Evolutionary conservation across 2,888 invertebrate species (phyloP).

Genomic region (Portevinia maculata): DNA sequence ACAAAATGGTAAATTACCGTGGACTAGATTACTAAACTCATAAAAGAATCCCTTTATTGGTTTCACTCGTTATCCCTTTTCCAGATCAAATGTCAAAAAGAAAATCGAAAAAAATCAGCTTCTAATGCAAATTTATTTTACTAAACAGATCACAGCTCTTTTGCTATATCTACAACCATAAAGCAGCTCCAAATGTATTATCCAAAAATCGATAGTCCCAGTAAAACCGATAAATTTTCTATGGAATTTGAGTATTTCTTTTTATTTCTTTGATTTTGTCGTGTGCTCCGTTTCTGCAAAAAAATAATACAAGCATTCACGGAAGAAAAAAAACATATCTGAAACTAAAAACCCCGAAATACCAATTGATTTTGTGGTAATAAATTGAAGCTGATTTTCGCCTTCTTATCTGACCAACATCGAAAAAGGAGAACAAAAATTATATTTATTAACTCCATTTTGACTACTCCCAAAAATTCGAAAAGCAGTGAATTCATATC

Average conservation of each 20-base stretch:
- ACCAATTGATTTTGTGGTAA: conserved; percentile 72
- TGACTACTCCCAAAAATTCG: conserved; percentile 64
- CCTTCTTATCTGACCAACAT: conserved; percentile 68
- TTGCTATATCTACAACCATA: neutral
- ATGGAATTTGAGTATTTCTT: conserved; percentile 46
- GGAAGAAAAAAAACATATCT: conserved; percentile 11
- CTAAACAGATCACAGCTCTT: neutral
- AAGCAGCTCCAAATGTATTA: neutral
- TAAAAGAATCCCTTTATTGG: no score
- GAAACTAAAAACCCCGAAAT: conserved; percentile 64
- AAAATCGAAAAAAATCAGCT: no score
- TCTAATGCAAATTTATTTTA: no score
- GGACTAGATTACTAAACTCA: no score
- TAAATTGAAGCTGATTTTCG: conserved; percentile 73
- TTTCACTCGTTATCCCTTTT: no score
- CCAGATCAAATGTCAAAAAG: no score
- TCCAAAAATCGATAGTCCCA: conserved; percentile 22
- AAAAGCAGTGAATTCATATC: conserved; percentile 58
- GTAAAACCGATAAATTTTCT: conserved; percentile 51
- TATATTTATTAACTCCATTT: conserved; percentile 69
- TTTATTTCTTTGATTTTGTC: conserved; percentile 51
- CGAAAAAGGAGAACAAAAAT: conserved; percentile 56
- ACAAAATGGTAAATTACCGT: no score
- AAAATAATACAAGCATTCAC: conserved; percentile 24
- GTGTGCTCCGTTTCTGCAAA: conserved; percentile 49